Evolutionary conservation across 1,140 invertebrate species (phyloP), one percentile per base, ranked within the genome.

Genomic region (Xylocopa sonorina): DNA sequence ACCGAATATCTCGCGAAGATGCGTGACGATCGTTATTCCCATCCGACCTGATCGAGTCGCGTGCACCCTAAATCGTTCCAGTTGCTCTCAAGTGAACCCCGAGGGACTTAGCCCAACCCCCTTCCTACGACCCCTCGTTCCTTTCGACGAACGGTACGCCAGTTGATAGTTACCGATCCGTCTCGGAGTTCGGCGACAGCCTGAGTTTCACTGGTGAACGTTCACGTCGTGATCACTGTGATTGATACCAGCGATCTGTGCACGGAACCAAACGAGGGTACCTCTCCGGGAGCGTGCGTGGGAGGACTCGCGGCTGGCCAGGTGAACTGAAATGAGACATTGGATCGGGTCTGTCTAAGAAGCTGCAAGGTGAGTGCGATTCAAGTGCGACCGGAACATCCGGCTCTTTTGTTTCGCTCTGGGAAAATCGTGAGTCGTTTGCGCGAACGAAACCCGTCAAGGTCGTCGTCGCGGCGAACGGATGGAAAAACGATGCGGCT

Each of bases 261-360:
- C 1, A 16, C 66, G 24, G n/a, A 24, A 14, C 29, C 16, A 10
- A n/a, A 10, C 5, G 18, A 43, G 32, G 51, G 51, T 5, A 38
- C 43, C n/a, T 5, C 21, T 24, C 9, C 21, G 18, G 46, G 16
- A 34, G 66, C 43, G 16, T 43, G 66, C 43, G 46, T 14, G 41
- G 51, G 60, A 51, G 53, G 48, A 84, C 53, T 64, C 64, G 69
- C 67, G 71, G 16, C 43, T n/a, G 50, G 41, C 2, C 57, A 66
- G 66, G 78, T 81, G 78, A 53, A 58, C 62, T 85, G 83, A 86
- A 76, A 86, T 86, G 84, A 82, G 18, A 85, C 75, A 78, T 82
- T 81, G 83, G 82, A 85, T 82, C 73, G 69, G 79, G 50, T 60
- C 64, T 9, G 75, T 78, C 32, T 84, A 76, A 85, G 68, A 80